Evolutionary conservation across 2,888 invertebrate species (phyloP).

Genomic region (Allophyes oxyacanthae): DNA sequence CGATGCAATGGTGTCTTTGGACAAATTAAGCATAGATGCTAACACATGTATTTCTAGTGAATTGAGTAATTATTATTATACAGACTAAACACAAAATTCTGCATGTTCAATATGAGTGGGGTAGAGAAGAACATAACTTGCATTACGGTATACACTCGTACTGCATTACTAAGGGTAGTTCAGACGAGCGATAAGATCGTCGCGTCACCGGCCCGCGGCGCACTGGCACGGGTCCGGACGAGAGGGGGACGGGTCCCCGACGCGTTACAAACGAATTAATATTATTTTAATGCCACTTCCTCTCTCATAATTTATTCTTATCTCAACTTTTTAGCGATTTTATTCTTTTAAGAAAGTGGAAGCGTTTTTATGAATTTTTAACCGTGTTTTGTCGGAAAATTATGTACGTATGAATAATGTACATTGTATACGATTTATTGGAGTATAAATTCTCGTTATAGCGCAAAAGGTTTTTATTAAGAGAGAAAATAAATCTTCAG

Average conservation of each 20-base stretch:
- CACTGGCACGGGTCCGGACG: slow-evolving; percentile 7
- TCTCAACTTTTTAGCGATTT: slow-evolving; percentile 68
- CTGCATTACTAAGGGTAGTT: slow-evolving; percentile 17
- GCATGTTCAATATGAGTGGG: no score
- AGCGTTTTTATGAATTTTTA: slow-evolving; percentile 56
- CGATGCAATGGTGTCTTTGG: no score
- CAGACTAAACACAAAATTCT: no score
- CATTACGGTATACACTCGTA: slow-evolving; percentile 8
- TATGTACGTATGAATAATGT: slow-evolving; percentile 53
- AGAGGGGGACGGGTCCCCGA: slow-evolving; percentile 34
- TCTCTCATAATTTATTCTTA: slow-evolving; percentile 81
- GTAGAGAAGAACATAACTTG: no score
- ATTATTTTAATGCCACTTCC: slow-evolving; percentile 76
- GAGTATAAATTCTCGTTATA: slow-evolving; percentile 53
- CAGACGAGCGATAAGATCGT: slow-evolving; percentile 48
- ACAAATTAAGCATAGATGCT: no score
- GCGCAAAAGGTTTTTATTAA: slow-evolving; percentile 53
- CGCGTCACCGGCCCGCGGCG: slow-evolving; percentile 39
- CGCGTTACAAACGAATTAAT: slow-evolving; percentile 70
- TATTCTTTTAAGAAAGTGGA: slow-evolving; percentile 53
- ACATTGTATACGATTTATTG: slow-evolving; percentile 50
- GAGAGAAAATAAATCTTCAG: slow-evolving; percentile 46
- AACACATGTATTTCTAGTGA: no score
- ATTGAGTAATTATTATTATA: no score
- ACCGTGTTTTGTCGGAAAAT: slow-evolving; percentile 48